phyloP scores from a whole-genome alignment of 2,888 invertebrate species.

The Stenolophus ochropezus region DNA sequence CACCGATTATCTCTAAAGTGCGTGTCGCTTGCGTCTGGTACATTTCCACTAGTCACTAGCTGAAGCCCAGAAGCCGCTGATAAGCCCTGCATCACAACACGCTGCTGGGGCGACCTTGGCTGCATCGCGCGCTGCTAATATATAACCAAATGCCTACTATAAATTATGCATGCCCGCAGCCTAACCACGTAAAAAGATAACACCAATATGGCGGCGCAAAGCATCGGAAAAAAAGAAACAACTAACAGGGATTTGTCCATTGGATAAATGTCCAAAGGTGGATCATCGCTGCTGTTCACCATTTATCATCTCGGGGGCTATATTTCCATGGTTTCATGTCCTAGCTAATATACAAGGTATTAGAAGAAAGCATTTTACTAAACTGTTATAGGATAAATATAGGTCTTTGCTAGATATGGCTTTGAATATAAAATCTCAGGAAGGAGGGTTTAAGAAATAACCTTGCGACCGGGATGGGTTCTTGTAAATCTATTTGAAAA shows the following conservation, averaged over 20 bases:
- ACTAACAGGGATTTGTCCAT: background rate
- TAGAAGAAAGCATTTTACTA: too few species aligned
- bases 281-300: too few species aligned
- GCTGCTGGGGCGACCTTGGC: conserved; percentile 32
- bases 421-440: too few species aligned
- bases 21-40: background rate
- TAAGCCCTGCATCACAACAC: background rate
- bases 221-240: conserved; percentile 15
- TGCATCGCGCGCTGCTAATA: conserved; percentile 20
- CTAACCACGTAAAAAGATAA: conserved; percentile 40
- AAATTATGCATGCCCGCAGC: conserved; percentile 49
- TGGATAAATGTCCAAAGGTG: background rate
- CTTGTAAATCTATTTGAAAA: too few species aligned
- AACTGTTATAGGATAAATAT: too few species aligned
- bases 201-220: conserved; percentile 46
- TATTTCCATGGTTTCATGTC: too few species aligned
- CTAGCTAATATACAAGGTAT: too few species aligned
- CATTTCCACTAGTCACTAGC: background rate
- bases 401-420: too few species aligned
- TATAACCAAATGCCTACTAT: conserved; percentile 54
- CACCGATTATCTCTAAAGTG: background rate
- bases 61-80: conserved; percentile 23
- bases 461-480: too few species aligned
- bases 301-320: too few species aligned
- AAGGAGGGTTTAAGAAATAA: too few species aligned